Conservation (phyloP, 2,113 vertebrate species). For the Erythrocebus patas region DNA sequence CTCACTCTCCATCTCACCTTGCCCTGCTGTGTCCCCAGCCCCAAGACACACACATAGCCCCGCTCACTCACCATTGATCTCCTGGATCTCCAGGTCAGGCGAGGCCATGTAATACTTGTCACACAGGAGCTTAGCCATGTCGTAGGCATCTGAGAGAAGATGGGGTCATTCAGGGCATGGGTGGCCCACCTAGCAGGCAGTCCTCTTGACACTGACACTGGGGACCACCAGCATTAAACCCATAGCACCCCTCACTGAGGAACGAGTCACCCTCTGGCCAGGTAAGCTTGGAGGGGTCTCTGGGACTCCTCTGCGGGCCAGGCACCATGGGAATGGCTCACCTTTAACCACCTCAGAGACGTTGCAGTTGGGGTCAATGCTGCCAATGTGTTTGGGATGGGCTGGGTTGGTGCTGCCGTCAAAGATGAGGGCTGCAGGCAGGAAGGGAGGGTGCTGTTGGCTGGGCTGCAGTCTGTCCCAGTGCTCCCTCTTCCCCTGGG, state of each 20-base stretch:
- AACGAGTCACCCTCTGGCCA: neutral
- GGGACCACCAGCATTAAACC: neutral
- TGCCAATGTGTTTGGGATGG: constrained; percentile 94
- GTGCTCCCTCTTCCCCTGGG: neutral
- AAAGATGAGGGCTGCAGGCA: constrained; percentile 89
- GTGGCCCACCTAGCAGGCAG: neutral
- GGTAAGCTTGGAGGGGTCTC: neutral
- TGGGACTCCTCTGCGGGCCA: neutral
- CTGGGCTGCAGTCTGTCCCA: neutral
- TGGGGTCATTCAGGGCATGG: neutral
- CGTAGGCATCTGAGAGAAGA: constrained; percentile 87
- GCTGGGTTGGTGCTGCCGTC: constrained; percentile 92
- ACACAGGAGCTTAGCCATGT: constrained; percentile 93
- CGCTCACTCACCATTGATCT: constrained; percentile 86
- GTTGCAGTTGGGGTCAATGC: constrained; percentile 92
- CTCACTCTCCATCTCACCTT: neutral
- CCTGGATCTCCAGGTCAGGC: constrained; percentile 88
- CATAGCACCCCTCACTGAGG: neutral
- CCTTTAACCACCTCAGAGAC: constrained; percentile 91
- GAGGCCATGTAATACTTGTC: constrained; percentile 94
- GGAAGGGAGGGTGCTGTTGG: neutral
- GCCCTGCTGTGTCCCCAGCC: neutral
- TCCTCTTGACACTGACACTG: neutral
- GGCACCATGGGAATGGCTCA: constrained; percentile 37
- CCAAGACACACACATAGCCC: too few relatives aligned